Percentiles rank a stretch among this genome's conserved stretches.
Conservation (phyloP, 1,140 invertebrate genomes). For the Apis dorsata region DNA sequence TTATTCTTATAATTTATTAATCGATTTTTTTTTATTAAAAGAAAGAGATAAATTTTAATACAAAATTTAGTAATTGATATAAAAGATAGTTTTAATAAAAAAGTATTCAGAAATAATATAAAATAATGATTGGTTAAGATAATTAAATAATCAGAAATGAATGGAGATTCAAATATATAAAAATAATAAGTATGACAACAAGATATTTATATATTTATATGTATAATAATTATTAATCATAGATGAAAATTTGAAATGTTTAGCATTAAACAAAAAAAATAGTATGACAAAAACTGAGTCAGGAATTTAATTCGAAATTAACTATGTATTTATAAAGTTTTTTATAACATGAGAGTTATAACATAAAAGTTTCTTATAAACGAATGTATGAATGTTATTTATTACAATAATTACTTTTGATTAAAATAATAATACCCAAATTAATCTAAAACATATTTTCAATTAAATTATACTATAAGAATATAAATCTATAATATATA, state of each 20-base stretch:
- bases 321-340: not conserved
- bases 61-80: not conserved
- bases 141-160: not conserved
- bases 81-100: not conserved
- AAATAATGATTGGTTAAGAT: no score
- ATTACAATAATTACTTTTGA: no score
- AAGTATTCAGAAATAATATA: not conserved
- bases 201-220: not conserved
- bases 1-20: no score
- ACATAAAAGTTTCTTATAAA: not conserved
- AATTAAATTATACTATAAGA: no score
- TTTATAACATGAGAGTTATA: not conserved
- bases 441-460: no score
- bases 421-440: no score
- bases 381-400: no score
- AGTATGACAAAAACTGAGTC: not conserved
- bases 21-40: no score
- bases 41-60: no score
- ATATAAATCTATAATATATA: no score
- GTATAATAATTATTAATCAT: not conserved
- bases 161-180: not conserved
- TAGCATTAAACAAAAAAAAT: not conserved
- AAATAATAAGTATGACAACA: not conserved
- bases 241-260: constrained; percentile 3
- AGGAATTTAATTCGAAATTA: constrained; percentile 10